phyloP scores from a whole-genome alignment of 2,113 vertebrate species.

The Rousettus leschenaultii region DNA sequence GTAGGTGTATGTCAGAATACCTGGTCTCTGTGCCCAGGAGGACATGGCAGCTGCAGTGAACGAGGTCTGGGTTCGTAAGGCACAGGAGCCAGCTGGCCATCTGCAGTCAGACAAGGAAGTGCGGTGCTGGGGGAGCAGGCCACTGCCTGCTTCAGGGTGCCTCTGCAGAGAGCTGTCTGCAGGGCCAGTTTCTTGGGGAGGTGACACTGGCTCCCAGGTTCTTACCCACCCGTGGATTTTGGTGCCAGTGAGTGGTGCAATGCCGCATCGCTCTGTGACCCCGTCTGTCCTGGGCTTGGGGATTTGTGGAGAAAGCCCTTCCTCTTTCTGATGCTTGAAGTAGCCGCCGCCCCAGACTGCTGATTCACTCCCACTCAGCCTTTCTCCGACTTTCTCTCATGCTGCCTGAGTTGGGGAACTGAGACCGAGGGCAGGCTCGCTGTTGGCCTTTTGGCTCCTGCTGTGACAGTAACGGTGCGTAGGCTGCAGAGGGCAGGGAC shows the following conservation, averaged over 20 bases:
- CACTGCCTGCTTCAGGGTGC: accelerated
- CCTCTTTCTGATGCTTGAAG: not conserved
- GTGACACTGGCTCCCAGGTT: not conserved
- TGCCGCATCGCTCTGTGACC: not conserved
- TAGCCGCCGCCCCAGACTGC: not conserved
- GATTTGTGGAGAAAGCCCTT: not conserved
- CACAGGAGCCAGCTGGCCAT: not conserved
- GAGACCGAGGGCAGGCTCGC: not conserved
- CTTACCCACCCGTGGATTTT: not conserved
- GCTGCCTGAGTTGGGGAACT: not conserved
- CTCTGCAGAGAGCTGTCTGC: not conserved
- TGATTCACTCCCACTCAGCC: not conserved
- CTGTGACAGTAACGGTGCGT: accelerated
- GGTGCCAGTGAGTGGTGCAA: not conserved
- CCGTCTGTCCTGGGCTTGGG: not conserved
- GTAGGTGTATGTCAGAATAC: not conserved
- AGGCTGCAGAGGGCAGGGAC: not conserved
- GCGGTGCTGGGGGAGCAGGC: not conserved
- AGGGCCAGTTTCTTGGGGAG: not conserved
- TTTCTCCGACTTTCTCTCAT: not conserved
- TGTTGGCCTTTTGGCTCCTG: not conserved
- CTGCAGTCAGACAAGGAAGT: not conserved
- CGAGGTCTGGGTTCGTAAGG: not conserved
- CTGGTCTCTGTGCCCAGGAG: not conserved
- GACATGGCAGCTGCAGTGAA: not conserved